Percentiles rank a stretch among this genome's conserved stretches.
Evolutionary conservation across 2,888 invertebrate genomes (phyloP).

Genomic region (Dryomyza anilis): DNA sequence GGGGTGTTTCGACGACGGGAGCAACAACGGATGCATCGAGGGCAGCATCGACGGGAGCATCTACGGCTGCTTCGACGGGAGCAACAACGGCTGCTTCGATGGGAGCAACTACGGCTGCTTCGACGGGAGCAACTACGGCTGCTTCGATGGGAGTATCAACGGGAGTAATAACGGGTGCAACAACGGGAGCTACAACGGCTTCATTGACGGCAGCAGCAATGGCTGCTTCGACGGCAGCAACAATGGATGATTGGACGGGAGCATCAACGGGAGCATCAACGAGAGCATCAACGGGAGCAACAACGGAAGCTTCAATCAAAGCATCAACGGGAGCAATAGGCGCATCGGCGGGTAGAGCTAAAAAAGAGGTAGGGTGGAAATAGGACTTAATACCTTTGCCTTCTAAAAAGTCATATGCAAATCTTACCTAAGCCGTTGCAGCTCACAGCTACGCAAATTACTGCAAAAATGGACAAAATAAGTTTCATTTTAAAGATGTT

Average conservation of each 20-base stretch:
- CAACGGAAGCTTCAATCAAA: too few species aligned
- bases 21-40: neutral
- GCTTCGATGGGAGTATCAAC: neutral
- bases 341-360: too few species aligned
- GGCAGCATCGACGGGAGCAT: neutral
- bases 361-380: too few species aligned
- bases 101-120: neutral
- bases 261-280: neutral
- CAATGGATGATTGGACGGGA: neutral
- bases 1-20: too few species aligned
- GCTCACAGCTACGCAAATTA: too few species aligned
- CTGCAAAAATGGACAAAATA: too few species aligned
- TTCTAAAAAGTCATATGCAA: too few species aligned
- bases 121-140: neutral
- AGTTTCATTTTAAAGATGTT: too few species aligned
- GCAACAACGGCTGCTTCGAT: neutral
- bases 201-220: neutral
- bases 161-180: neutral
- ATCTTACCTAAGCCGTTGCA: too few species aligned
- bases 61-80: neutral
- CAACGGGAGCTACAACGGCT: neutral
- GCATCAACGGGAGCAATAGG: too few species aligned
- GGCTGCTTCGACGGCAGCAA: neutral
- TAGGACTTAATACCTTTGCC: too few species aligned
- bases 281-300: neutral